Evolutionary conservation across 2,888 invertebrate genomes (phyloP), one percentile per base, ranked within the genome.

Genomic region (Andrena hattorfiana): DNA sequence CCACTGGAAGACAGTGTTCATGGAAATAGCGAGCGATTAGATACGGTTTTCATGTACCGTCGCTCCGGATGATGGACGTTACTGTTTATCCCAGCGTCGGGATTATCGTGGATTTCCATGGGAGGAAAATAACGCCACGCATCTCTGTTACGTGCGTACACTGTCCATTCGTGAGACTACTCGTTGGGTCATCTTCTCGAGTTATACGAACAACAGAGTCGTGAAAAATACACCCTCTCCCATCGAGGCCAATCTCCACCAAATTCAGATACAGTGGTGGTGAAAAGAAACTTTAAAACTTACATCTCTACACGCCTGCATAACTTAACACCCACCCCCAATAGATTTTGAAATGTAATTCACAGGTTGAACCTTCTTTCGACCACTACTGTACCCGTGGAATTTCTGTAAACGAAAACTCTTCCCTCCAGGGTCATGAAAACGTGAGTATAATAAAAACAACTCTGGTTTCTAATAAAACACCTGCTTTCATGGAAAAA

Each of bases 41-140:
- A 91, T 91, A 91, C 89, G 81, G 83, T 91, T 91, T 91, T 77
- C 89, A 75, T 91, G 91, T 91, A 85, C 84, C 77, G 84, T 77
- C 88, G 83, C 81, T 78, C 77, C 51, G 77, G 73, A 66, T 90
- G 88, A 90, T 89, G 88, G 83, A 90, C 85, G 86, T 81, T 66
- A 85, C 77, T 89, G 88, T 89, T 90, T 89, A 83, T 86, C 84
- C 81, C 77, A 67, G 35, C 74, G 74, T 66, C 77, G 51, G 49
- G 81, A 85, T 78, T 81, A 74, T 26, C 76, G 62, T 32, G 71
- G 69, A 88, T 87, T 80, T 87, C 70, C 85, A 87, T 81, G 75
- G 30, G 48, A 71, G 77, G 76, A 85, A 81, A 79, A 88, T 84
- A 86, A 78, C 49, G n/a, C 30, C 49, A 60, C 26, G 72, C 26